Base-by-base conservation (phyloP, 2,888 invertebrate genomes). In the Apamea crenata region DNA sequence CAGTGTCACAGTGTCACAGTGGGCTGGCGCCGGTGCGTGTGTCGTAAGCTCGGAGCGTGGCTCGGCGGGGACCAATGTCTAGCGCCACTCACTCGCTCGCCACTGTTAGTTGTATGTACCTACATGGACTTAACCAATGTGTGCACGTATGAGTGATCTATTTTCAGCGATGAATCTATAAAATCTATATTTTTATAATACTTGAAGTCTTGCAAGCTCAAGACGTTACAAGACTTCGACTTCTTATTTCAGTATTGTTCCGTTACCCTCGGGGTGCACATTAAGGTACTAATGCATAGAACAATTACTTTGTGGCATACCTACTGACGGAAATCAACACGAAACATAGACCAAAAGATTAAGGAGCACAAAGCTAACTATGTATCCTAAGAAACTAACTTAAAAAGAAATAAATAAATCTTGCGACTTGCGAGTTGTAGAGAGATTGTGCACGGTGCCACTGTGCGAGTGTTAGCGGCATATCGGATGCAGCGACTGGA, bases 1-100 rank as follows among this genome's bases (percentile, higher is more conserved):
- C 44, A 44, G 70, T 47, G 53, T 70, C 50, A 18, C 63, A 36
- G 47, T 69, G 68, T 69, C 29, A 68, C 21, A 68, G 44, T 29
- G 47, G 1, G 47, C 59, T n/a, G 40, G 61, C 40, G 63, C 29
- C n/a, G n/a, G n/a, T 25, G 63, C 63, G 29, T 29, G 63, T 36
- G 76, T 12, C 74, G 12, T 4, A 36, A n/a, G 47, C 44, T 8
- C 47, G 21, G 75, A 21, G 47, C n/a, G 29, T 21, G n/a, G 25
- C 29, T 47, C 21, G 80, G 32, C 2, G 1, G 75, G 40, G 7
- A 56, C 40, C 53, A 21, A 56, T 61, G 50, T 70, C 71, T 32
- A n/a, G 56, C n/a, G 32, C 74, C n/a, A 14, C 59, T 63, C 68
- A 44, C 74, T 67, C 21, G 61, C 10, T 63, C 12, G 12, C 44